phyloP scores from a whole-genome alignment of 2,113 vertebrate genomes.

The Mastomys natalensis region DNA sequence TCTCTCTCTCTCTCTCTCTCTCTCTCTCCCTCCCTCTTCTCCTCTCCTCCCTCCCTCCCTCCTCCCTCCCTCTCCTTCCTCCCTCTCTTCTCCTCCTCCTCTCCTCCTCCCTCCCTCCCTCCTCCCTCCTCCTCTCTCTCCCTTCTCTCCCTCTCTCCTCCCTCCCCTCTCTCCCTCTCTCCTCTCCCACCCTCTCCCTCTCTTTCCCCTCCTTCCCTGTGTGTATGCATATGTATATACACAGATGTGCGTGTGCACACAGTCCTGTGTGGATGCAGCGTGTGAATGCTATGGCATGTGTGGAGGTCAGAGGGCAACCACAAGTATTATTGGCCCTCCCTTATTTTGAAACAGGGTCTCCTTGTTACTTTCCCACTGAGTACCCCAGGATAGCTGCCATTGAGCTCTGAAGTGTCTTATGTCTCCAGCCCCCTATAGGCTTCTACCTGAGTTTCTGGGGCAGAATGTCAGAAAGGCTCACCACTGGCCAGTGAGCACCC shows the following conservation, averaged over 20 bases:
- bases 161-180: no score
- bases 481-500: not conserved
- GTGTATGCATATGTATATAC: no score
- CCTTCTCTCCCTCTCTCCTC: no score
- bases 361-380: not conserved
- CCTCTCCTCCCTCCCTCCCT: accelerated
- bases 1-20: no score
- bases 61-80: no score
- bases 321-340: not conserved
- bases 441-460: not conserved
- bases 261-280: not conserved
- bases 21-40: no score
- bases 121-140: no score
- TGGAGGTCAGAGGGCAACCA: not conserved
- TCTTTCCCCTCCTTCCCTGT: not conserved
- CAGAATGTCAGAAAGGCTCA: not conserved
- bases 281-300: not conserved
- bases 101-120: no score
- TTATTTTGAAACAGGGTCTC: not conserved
- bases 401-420: not conserved
- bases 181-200: no score
- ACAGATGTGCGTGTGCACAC: not conserved
- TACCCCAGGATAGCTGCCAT: not conserved
- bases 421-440: not conserved
- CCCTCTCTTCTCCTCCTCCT: no score